phyloP scores from a whole-genome alignment of 2,113 vertebrate species.

The Greenwoodochromis staneri region DNA sequence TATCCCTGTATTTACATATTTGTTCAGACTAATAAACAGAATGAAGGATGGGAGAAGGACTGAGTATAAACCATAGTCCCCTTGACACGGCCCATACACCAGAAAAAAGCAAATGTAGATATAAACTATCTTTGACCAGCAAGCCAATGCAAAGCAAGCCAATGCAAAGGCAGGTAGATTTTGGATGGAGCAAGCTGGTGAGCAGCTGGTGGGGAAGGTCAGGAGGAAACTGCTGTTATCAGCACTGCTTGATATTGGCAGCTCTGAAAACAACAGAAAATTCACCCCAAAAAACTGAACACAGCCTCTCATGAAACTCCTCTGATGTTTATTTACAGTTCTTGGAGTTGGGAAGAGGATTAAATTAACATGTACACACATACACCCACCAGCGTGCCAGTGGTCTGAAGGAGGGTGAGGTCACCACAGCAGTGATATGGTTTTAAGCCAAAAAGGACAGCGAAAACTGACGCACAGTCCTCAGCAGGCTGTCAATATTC shows the following conservation, averaged over 20 bases:
- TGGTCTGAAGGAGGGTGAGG: slow-evolving; percentile 35
- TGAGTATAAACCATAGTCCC: slow-evolving; percentile 27
- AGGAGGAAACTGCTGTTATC: slow-evolving; percentile 52
- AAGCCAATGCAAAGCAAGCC: not conserved
- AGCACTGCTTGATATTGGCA: slow-evolving; percentile 57
- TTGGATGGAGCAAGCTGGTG: slow-evolving; percentile 20
- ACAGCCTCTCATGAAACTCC: not conserved
- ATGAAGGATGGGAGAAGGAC: slow-evolving; percentile 9
- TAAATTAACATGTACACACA: slow-evolving; percentile 27
- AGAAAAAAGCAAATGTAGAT: slow-evolving; percentile 32
- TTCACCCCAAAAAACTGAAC: slow-evolving; percentile 1
- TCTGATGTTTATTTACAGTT: slow-evolving; percentile 48
- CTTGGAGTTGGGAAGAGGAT: slow-evolving; percentile 44
- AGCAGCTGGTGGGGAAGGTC: slow-evolving; percentile 69
- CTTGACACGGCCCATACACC: slow-evolving; percentile 43
- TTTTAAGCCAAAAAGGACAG: slow-evolving; percentile 41
- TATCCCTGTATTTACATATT: slow-evolving; percentile 57
- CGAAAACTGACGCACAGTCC: slow-evolving; percentile 4
- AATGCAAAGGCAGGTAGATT: slow-evolving; percentile 5
- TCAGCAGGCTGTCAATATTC: slow-evolving; percentile 25
- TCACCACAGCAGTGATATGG: slow-evolving; percentile 19
- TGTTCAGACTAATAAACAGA: slow-evolving; percentile 51
- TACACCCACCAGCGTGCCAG: slow-evolving; percentile 15
- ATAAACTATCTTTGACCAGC: slow-evolving; percentile 6
- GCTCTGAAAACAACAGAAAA: slow-evolving; percentile 23